Evolutionary conservation across 1,140 invertebrate species (phyloP), one percentile per base, ranked within the genome.

Genomic region (Pinna nobilis): DNA sequence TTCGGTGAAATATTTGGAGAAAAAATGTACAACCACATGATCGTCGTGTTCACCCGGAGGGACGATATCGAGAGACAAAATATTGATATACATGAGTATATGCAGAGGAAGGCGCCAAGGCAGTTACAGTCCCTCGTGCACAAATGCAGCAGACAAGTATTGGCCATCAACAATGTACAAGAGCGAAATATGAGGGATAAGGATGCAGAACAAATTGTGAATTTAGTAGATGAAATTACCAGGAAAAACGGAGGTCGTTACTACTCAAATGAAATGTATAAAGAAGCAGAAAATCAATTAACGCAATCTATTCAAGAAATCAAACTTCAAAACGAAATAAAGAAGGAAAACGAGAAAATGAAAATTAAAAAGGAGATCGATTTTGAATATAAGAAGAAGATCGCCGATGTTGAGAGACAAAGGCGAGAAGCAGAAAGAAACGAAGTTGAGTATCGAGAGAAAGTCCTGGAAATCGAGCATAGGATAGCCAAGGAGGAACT

Each of bases 221-320:
- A 15, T 3, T 41, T 60, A 13, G 32, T 73, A 2, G 44, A 66
- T 1, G 11, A 37, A 3, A 32, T 66, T n/a, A 20, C 61, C 2
- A 11, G 11, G 1, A 28, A 61, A 39, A 67, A 67, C 50, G 55
- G 44, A 23, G 35, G 35, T 32, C 20, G 11, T 30, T 70, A 44
- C 32, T 70, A 63, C 57, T 61, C 68, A 39, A 70, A 41, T 61
- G 47, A 61, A 51, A 51, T 61, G 30, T 70, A 63, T 51, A 7
- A 50, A n/a, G 59, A 70, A 33, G 68, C 68, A 15, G 68, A 70
- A 20, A 49, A 35, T 30, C 25, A 37, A 30, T 11, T 70, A 5
- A 53, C 23, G 50, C 15, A 53, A 23, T n/a, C n/a, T n/a, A n/a
- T n/a, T n/a, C n/a, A n/a, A n/a, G n/a, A n/a, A n/a, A n/a, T n/a